Base-by-base conservation (phyloP, 2,113 vertebrate species). In the Rana temporaria region DNA sequence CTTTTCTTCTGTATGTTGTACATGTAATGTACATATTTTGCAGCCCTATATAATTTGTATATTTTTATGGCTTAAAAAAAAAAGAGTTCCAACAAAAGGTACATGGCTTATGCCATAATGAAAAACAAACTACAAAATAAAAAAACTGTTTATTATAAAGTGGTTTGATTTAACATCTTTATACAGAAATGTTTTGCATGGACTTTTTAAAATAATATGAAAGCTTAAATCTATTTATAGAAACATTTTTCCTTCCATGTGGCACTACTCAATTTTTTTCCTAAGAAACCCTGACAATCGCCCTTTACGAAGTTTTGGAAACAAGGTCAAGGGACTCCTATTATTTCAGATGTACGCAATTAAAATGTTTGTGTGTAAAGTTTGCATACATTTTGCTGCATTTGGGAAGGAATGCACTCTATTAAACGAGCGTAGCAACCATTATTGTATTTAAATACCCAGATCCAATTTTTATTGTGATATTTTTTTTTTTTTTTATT, bases 21-120 rank as follows among this genome's bases (percentile, higher is more conserved):
- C 94, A 93, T 93, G 90, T 90, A 93, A 92, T 95, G 94, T 95
- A 95, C 92, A 95, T 94, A 95, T 92, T 93, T 92, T 90, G 65
- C 52, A 89, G 85, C 91, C 92, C 90, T 86, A 86, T n/a, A 89
- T 94, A 92, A 93, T 94, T 93, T 95, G 93, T 94, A 95, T 92
- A 95, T 95, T 94, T 94, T 91, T 92, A 91, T 93, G 91, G 89
- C 90, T 90, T 89, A 79, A 82, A 90, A 89, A 90, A 86, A 60
- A 85, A 88, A 62, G 42, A 48, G 11, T 74, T 56, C 55, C 20
- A 66, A 57, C 42, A 74, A 74, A 56, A 76, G 32, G 70, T 89
- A 70, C 90, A 91, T 91, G 91, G 90, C 90, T 91, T 89, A 89
- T 86, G 89, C 91, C 91, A 87, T 88, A 90, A 92, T 91, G 90